A percentile compares a stretch with the other conserved stretches of the same genome.
Conservation (phyloP, 2,113 vertebrate species). For the Zosterops pallidus region DNA sequence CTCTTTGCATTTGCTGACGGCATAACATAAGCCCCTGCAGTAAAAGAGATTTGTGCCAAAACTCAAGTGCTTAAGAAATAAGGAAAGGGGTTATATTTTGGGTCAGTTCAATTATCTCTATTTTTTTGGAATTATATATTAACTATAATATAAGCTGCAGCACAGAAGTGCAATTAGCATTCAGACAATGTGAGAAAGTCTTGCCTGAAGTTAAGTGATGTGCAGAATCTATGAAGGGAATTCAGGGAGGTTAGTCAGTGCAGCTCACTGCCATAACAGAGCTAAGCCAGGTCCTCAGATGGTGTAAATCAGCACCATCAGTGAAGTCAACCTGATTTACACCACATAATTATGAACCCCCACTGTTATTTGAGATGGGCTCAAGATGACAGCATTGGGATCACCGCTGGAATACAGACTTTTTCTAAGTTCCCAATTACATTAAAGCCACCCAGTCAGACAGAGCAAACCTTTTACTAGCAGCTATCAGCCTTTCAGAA, state of each 20-base stretch:
- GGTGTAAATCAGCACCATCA: background rate
- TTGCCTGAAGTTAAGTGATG: constrained; percentile 47
- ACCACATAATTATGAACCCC: background rate
- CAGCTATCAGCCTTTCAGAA: background rate
- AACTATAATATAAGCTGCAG: constrained; percentile 39
- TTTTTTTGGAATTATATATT: constrained; percentile 25
- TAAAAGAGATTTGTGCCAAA: constrained; percentile 66
- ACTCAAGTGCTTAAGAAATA: constrained; percentile 57
- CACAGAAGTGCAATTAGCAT: constrained; percentile 44
- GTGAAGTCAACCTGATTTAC: background rate
- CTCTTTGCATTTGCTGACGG: constrained; percentile 61
- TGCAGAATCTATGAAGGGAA: constrained; percentile 15
- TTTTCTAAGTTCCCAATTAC: background rate
- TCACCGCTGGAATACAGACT: background rate
- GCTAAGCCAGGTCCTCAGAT: background rate
- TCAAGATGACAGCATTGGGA: background rate
- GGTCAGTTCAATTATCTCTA: constrained; percentile 57
- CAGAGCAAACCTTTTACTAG: background rate
- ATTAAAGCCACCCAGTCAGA: background rate
- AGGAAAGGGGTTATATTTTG: constrained; percentile 56
- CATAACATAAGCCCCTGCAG: constrained; percentile 54
- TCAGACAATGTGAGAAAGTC: constrained; percentile 30
- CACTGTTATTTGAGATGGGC: background rate
- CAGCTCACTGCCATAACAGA: background rate
- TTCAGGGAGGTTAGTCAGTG: constrained; percentile 2